phyloP scores from a whole-genome alignment of 2,797 vertebrate species.

The Etheostoma nigrum region DNA sequence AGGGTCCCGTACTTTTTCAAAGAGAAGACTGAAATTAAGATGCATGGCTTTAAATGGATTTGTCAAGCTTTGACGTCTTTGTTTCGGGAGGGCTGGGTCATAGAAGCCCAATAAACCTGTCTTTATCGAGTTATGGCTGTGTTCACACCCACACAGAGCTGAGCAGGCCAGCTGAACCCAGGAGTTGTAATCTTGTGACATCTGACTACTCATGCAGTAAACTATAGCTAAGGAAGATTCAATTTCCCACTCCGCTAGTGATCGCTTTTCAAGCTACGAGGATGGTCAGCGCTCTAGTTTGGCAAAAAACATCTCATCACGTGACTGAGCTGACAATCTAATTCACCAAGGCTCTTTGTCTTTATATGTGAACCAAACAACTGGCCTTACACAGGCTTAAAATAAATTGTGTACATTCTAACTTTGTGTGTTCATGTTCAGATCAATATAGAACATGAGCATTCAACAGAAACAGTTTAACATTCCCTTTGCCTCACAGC shows the following conservation, averaged over 20 bases:
- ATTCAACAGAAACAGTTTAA: slow-evolving; percentile 4
- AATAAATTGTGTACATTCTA: background rate
- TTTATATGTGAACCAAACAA: background rate
- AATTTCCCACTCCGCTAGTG: slow-evolving; percentile 46
- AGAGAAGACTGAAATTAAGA: slow-evolving; percentile 23
- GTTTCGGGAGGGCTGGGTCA: slow-evolving; percentile 40
- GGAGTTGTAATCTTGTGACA: slow-evolving; percentile 49
- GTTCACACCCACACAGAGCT: slow-evolving; percentile 43
- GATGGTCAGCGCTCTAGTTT: background rate
- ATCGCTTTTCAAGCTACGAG: slow-evolving; percentile 34
- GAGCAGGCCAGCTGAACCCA: slow-evolving; percentile 41
- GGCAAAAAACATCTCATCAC: slow-evolving; percentile 25
- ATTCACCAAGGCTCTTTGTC: slow-evolving; percentile 23
- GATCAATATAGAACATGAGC: slow-evolving; percentile 6
- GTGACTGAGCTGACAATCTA: slow-evolving; percentile 19
- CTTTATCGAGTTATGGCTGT: slow-evolving; percentile 60
- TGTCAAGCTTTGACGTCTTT: slow-evolving; percentile 44
- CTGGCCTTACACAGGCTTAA: background rate
- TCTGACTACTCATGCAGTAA: slow-evolving; percentile 53
- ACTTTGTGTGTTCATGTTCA: background rate
- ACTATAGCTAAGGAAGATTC: slow-evolving; percentile 45
- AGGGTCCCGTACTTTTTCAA: background rate
- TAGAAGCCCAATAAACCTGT: slow-evolving; percentile 60
- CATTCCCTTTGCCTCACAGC: background rate
- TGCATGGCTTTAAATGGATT: slow-evolving; percentile 31